Evolutionary conservation across 2,888 invertebrate genomes (phyloP), one percentile per base, ranked within the genome.

Genomic region (Leucania comma): DNA sequence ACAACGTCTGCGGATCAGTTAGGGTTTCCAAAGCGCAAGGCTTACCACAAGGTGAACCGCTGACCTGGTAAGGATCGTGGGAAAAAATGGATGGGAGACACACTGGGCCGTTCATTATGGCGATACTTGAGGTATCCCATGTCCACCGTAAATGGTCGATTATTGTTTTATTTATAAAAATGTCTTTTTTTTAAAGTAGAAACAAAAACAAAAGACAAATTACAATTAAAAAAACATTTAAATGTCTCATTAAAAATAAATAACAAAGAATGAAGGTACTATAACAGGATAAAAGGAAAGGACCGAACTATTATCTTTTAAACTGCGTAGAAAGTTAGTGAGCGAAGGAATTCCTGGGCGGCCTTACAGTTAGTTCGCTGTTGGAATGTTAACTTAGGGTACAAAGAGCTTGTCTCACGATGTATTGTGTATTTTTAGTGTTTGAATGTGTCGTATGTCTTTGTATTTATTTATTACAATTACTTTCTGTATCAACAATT

Each of bases 321-420:
- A 89, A 89, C 88, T 87, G 86, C 85, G 83, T 85, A 72, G 84
- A 89, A 77, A 89, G 86, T 89, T 87, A 84, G 71, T 62, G 68
- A 68, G 73, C 61, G 76, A 38, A 58, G 22, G 50, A 71, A 84
- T 84, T 84, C 84, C 81, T 81, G 9, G 35, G 65, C 51, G 48
- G 63, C 66, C 71, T 74, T 75, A 72, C 73, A 38, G 63, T 70
- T 61, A 70, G 71, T 84, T 75, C 70, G 35, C 26, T 58, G 2
- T 4, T 17, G 88, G 91, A 92, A 92, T 92, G 87, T 86, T 87
- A 90, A 91, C 83, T 87, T 89, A 89, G 90, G 83, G 78, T n/a
- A 76, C 89, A 91, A 89, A 90, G 90, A 75, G 72, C 61, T 56
- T 61, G 64, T 70, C 54, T 62, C 22, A 64, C 74, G 56, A 69